phyloP scores from a whole-genome alignment of 2,113 vertebrate species.

The Callorhinus ursinus region DNA sequence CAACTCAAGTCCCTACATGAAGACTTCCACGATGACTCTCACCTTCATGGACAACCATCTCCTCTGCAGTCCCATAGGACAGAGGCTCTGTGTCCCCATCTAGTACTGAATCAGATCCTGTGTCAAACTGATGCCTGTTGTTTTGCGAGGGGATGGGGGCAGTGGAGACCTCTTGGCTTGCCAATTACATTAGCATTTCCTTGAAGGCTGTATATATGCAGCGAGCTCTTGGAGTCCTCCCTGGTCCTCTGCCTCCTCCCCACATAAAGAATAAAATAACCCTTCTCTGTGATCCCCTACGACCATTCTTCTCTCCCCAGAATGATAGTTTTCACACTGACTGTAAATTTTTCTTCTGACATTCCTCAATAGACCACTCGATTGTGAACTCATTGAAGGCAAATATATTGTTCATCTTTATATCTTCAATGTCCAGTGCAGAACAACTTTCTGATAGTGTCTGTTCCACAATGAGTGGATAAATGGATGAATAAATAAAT shows the following conservation, averaged over 20 bases:
- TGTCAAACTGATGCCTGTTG: neutral
- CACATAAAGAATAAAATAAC: neutral
- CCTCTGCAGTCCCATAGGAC: neutral
- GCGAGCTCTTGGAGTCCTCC: neutral
- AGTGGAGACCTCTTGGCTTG: neutral
- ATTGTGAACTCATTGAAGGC: neutral
- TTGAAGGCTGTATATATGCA: neutral
- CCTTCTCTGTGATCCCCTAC: neutral
- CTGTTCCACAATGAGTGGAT: neutral
- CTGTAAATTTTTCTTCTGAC: neutral
- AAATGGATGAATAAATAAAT: neutral
- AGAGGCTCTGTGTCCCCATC: rapidly evolving
- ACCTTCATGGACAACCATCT: neutral
- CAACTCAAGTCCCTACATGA: neutral
- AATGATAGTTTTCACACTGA: neutral
- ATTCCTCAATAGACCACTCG: neutral
- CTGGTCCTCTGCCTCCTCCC: neutral
- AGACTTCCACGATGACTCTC: neutral
- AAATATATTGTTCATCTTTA: neutral
- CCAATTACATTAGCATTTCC: neutral
- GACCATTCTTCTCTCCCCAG: neutral
- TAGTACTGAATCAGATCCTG: neutral
- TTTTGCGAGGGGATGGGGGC: rapidly evolving
- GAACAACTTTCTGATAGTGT: neutral
- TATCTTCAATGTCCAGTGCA: neutral